Evolutionary conservation across 2,797 vertebrate genomes (phyloP).

Genomic region (Artibeus jamaicensis): DNA sequence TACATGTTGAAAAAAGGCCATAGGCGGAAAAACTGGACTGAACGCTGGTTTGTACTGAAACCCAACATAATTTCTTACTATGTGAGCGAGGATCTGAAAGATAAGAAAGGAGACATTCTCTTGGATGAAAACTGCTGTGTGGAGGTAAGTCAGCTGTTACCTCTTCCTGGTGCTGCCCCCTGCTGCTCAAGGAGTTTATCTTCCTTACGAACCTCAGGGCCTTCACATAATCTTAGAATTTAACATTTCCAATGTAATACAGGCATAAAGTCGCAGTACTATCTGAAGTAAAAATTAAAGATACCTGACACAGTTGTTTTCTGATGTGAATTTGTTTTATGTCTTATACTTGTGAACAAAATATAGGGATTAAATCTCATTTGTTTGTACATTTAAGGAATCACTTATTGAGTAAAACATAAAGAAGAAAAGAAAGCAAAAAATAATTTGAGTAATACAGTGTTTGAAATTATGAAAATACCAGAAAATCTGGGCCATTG

Average conservation of each 20-base stretch:
- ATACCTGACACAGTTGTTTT: not conserved
- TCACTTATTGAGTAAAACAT: conserved; percentile 39
- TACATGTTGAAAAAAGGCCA: conserved; percentile 99
- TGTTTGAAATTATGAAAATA: not conserved
- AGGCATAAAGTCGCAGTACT: not conserved
- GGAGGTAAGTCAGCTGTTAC: conserved; percentile 85
- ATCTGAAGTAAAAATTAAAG: conserved; percentile 34
- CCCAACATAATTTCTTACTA: conserved; percentile 93
- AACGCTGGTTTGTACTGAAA: conserved; percentile 96
- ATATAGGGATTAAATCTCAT: not conserved
- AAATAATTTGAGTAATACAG: not conserved
- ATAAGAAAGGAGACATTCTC: conserved; percentile 94
- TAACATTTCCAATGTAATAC: not conserved
- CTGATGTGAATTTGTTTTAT: conserved; percentile 28
- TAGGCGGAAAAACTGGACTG: conserved; percentile 98
- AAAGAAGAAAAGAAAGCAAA: conserved; percentile 26
- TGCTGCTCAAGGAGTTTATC: conserved; percentile 30
- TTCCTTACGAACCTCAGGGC: not conserved
- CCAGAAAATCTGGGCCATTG: not conserved
- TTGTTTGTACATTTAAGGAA: conserved; percentile 27
- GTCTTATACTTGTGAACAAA: not conserved
- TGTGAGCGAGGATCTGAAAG: conserved; percentile 91
- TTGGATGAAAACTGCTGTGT: conserved; percentile 92
- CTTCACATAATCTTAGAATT: not conserved
- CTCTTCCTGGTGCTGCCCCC: conserved; percentile 39